Conservation (phyloP, 2,797 vertebrate genomes). For the Gila robusta region DNA sequence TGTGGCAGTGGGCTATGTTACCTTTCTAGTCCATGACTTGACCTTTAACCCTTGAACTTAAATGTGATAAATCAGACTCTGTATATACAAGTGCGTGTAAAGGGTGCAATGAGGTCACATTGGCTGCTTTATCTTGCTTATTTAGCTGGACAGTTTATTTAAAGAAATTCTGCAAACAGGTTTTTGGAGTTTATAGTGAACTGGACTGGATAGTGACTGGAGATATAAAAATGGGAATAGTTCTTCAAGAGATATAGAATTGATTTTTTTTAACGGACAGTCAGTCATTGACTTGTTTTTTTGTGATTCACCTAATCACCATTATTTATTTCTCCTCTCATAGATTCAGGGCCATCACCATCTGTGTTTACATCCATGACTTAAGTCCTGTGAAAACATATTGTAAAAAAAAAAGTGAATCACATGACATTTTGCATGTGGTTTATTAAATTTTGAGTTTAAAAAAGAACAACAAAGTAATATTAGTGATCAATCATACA, state of each 20-base stretch:
- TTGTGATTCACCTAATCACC: not conserved
- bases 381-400: not conserved
- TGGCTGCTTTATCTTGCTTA: not conserved
- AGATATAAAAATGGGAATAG: not conserved
- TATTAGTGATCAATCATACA: not conserved
- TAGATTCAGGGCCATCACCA: not conserved
- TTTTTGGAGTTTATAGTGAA: not conserved
- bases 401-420: not conserved
- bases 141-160: not conserved
- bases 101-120: not conserved
- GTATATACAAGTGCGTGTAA: not conserved
- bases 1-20: not conserved
- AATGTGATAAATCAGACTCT: not conserved
- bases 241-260: not conserved
- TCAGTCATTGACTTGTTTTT: too few species aligned
- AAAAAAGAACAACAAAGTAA: not conserved
- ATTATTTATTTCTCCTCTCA: not conserved
- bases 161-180: not conserved
- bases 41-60: not conserved
- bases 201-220: not conserved
- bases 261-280: not conserved
- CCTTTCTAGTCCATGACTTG: conserved; percentile 10
- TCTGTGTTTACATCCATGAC: not conserved
- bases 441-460: not conserved
- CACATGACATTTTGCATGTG: not conserved